A percentile compares a stretch with the other conserved stretches of the same genome.
These are phyloP conservation scores for Eospalax fontanierii DNA, from an alignment of 2,797 vertebrate species.

Conservation along the genomic window DNA sequence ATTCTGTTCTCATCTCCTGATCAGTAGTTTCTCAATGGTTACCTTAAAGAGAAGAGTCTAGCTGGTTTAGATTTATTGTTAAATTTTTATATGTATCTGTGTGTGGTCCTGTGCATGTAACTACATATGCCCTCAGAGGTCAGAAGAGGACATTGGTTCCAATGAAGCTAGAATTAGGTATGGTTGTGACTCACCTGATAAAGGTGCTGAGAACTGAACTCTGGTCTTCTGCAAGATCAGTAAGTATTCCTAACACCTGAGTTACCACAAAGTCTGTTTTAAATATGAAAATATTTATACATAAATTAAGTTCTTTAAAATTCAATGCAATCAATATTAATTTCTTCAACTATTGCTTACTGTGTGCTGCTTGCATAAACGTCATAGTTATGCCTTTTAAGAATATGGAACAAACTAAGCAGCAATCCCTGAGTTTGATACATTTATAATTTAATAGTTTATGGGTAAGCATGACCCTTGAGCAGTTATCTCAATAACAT, in stretches of 20 bases:
- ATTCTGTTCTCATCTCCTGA: not conserved
- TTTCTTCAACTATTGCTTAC: constrained; percentile 64
- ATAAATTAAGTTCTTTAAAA: constrained; percentile 50
- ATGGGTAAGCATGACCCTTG: not conserved
- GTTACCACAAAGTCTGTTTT: not conserved
- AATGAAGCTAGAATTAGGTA: not conserved
- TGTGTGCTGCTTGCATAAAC: not conserved
- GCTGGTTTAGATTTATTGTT: too few species aligned
- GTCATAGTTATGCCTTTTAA: not conserved
- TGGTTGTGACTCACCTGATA: too few species aligned
- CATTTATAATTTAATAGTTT: not conserved
- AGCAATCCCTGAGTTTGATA: not conserved
- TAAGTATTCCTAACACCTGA: not conserved
- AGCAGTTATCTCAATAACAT: not conserved
- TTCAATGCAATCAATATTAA: constrained; percentile 24
- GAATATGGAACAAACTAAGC: not conserved
- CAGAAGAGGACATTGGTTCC: too few species aligned
- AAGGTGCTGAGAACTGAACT: not conserved
- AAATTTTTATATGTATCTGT: too few species aligned
- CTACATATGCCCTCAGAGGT: too few species aligned
- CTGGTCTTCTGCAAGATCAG: not conserved
- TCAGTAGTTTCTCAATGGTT: not conserved
- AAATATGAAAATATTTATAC: constrained; percentile 44
- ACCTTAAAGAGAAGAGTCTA: not conserved
- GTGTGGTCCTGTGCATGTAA: too few species aligned